Conservation (phyloP, 2,113 vertebrate genomes). For the Sterrhoptilus dennistouni region DNA sequence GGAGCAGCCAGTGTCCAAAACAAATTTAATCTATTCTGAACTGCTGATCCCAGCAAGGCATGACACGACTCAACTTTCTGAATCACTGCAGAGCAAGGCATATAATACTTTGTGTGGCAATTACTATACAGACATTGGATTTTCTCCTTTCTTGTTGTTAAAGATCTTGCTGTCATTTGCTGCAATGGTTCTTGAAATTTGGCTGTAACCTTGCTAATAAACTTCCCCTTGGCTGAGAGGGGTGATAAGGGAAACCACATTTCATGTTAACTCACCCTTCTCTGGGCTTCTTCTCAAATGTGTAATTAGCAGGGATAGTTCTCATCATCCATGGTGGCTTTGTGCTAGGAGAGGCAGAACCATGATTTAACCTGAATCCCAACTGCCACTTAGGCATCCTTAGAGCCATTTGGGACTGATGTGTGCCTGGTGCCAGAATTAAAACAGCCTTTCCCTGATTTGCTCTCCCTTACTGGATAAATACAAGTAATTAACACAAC, state of each 20-base stretch:
- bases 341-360: not conserved
- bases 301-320: not conserved
- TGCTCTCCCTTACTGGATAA: not conserved
- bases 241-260: not conserved
- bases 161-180: slow-evolving; percentile 31
- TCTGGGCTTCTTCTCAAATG: not conserved
- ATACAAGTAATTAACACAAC: not conserved
- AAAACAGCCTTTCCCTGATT: not conserved
- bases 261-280: not conserved
- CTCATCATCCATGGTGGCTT: not conserved
- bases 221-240: not conserved
- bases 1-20: slow-evolving; percentile 45
- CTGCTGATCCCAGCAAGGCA: slow-evolving; percentile 59
- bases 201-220: slow-evolving; percentile 30
- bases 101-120: not conserved
- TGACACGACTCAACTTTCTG: not conserved
- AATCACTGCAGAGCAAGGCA: slow-evolving; percentile 3
- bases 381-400: not conserved
- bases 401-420: not conserved
- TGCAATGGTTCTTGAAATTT: slow-evolving; percentile 2
- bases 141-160: slow-evolving; percentile 19
- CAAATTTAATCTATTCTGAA: slow-evolving; percentile 54
- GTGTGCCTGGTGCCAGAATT: not conserved
- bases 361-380: not conserved
- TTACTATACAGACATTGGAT: not conserved